Evolutionary conservation across 2,888 invertebrate species (phyloP).

Genomic region (Thereva unica): DNA sequence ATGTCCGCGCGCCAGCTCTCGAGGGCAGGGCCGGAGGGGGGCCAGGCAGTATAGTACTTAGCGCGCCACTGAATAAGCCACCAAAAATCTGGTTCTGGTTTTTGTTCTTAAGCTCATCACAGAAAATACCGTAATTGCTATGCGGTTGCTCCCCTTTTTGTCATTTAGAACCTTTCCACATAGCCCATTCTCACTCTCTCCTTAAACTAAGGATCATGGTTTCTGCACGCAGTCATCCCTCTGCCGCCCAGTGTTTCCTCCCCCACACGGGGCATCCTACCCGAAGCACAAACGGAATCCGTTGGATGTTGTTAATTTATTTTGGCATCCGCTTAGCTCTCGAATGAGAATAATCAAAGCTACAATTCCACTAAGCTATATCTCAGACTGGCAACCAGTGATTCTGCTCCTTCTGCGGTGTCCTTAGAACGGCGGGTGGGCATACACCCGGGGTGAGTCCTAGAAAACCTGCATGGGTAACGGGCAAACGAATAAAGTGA

Average conservation of each 20-base stretch:
- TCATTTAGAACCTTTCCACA: slow-evolving; percentile 30
- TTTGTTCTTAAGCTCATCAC: slow-evolving; percentile 28
- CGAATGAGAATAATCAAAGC: slow-evolving; percentile 32
- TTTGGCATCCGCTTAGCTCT: slow-evolving; percentile 38
- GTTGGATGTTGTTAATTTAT: slow-evolving; percentile 38
- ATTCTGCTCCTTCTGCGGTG: slow-evolving; percentile 25
- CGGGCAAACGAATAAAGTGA: slow-evolving; percentile 28
- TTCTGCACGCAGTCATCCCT: slow-evolving; percentile 27
- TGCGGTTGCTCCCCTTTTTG: slow-evolving; percentile 34
- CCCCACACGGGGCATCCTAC: no score
- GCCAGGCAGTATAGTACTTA: slow-evolving; percentile 3
- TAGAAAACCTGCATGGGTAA: slow-evolving; percentile 10
- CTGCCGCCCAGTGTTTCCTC: not conserved
- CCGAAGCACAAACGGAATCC: slow-evolving; percentile 26
- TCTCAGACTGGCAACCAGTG: slow-evolving; percentile 15
- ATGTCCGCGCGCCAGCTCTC: slow-evolving; percentile 7
- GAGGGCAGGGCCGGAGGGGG: slow-evolving; percentile 10
- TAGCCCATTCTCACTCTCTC: not conserved
- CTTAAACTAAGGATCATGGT: no score
- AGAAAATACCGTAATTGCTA: slow-evolving; percentile 35
- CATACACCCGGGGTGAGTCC: not conserved
- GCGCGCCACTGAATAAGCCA: slow-evolving; percentile 24
- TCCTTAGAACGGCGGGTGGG: slow-evolving; percentile 10
- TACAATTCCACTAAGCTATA: slow-evolving; percentile 24
- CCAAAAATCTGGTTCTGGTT: slow-evolving; percentile 29